Conservation (phyloP, 2,888 invertebrate genomes). For the Tenthredo notha region DNA sequence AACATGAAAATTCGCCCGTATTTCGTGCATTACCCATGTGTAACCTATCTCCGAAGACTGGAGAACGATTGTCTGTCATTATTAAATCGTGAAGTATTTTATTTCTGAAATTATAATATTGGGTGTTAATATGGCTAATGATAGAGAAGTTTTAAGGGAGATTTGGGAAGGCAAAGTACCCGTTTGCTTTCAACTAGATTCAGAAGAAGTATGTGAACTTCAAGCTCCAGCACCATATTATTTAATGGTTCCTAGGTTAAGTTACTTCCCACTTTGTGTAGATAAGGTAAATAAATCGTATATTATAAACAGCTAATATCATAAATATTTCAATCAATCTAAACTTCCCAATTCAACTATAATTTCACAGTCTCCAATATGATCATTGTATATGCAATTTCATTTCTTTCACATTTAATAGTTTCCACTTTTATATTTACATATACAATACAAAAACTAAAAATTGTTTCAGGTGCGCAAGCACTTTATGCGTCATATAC, state of each 20-base stretch:
- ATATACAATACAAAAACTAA: background rate
- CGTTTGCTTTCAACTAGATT: constrained; percentile 93
- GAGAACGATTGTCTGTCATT: background rate
- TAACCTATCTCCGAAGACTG: background rate
- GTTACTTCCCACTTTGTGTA: constrained; percentile 96
- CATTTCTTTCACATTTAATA: background rate
- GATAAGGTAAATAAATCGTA: constrained; percentile 87
- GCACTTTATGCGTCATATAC: constrained; percentile 91
- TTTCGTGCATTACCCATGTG: background rate
- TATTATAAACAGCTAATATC: constrained; percentile 25
- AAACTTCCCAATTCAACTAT: background rate
- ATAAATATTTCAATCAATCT: background rate
- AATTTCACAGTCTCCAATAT: background rate
- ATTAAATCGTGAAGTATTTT: background rate
- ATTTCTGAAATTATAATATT: background rate
- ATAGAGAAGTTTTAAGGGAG: constrained; percentile 95
- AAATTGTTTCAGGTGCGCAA: constrained; percentile 85
- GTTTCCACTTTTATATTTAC: background rate
- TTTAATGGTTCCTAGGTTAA: constrained; percentile 94
- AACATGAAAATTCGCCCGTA: background rate
- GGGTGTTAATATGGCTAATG: constrained; percentile 88
- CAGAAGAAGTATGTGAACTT: constrained; percentile 93
- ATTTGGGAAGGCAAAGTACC: constrained; percentile 98
- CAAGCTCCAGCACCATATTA: constrained; percentile 96
- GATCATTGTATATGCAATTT: background rate